Evolutionary conservation across 2,797 vertebrate species (phyloP).

Genomic region (Parauchenoglanis ngamensis): DNA sequence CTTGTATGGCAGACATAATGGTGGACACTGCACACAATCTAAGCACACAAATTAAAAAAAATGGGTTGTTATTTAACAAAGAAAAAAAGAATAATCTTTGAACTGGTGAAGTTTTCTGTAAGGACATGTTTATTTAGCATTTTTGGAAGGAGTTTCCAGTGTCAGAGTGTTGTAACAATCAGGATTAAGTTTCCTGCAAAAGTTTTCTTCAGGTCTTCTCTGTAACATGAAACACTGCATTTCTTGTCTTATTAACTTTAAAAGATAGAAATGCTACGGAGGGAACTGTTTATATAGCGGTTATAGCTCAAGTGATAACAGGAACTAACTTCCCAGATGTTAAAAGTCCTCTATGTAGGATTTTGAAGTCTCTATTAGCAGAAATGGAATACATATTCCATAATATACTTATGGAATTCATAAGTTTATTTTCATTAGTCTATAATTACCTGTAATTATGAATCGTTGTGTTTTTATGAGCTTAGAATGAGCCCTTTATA

Average conservation of each 20-base stretch:
- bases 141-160: background rate
- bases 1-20: background rate
- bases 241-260: background rate
- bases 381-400: too few species aligned
- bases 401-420: too few species aligned
- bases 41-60: background rate
- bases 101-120: background rate
- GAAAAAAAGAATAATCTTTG: background rate
- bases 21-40: background rate
- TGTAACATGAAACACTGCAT: background rate
- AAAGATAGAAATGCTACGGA: background rate
- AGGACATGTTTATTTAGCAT: background rate
- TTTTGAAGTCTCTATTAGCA: too few species aligned
- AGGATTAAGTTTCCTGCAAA: background rate
- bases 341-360: too few species aligned
- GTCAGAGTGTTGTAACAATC: background rate
- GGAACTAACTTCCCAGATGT: background rate
- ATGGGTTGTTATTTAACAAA: background rate
- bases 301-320: background rate
- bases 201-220: background rate
- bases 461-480: too few species aligned
- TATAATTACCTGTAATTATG: too few species aligned
- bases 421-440: too few species aligned
- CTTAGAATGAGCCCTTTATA: too few species aligned
- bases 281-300: background rate